Percentiles rank a stretch among this genome's conserved stretches.
phyloP scores from a whole-genome alignment of 1,140 invertebrate genomes.

The Danaus plexippus region DNA sequence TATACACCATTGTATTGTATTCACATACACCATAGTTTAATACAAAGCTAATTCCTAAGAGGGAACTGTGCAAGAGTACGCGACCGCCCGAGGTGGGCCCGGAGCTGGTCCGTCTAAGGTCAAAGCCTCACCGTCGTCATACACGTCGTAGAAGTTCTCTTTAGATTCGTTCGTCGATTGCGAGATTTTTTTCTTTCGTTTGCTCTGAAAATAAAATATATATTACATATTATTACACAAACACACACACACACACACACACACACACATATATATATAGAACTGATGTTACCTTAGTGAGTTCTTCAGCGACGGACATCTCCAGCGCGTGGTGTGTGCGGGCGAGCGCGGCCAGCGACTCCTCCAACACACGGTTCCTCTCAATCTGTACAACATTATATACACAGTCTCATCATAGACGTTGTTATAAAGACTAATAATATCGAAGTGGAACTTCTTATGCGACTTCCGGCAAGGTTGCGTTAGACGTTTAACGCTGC shows the following conservation, averaged over 20 bases:
- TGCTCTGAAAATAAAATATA: constrained; percentile 46
- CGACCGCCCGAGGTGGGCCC: too few relatives aligned
- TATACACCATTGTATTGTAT: constrained; percentile 2
- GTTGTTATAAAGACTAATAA: too few relatives aligned
- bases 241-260: too few relatives aligned
- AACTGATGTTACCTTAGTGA: constrained; percentile 46
- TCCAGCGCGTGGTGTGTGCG: constrained; percentile 80
- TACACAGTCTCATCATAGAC: too few relatives aligned
- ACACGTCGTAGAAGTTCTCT: constrained; percentile 79
- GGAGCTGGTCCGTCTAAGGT: too few relatives aligned
- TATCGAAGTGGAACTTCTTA: too few relatives aligned
- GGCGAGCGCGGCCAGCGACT: constrained; percentile 78
- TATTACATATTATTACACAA: not conserved
- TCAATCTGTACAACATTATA: constrained; percentile 56
- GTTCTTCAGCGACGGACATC: constrained; percentile 72
- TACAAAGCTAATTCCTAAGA: too few relatives aligned
- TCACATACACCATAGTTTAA: too few relatives aligned
- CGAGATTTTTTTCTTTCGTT: constrained; percentile 56
- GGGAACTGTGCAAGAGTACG: too few relatives aligned
- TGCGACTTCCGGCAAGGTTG: too few relatives aligned
- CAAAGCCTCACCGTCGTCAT: constrained; percentile 71
- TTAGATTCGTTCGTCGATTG: constrained; percentile 71
- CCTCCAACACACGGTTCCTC: constrained; percentile 77
- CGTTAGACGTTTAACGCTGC: too few relatives aligned
- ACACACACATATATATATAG: too few relatives aligned